Evolutionary conservation across 2,797 vertebrate species (phyloP), one percentile per base, ranked within the genome.

Genomic region (Enteromius mattozi): DNA sequence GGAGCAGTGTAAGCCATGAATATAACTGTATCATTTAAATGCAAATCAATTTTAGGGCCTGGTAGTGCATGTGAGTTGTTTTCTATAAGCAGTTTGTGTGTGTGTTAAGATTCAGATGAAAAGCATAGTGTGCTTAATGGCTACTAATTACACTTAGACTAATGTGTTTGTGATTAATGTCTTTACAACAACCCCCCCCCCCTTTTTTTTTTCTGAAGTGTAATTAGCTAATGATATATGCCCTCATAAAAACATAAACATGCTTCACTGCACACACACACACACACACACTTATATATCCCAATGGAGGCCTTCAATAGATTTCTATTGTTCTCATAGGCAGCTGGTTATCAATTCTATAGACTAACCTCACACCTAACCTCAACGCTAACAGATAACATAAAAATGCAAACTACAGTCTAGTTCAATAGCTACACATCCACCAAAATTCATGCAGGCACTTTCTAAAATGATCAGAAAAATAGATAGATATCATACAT

Each of bases 81-180:
- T 47, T 49, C 19, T 79, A 79, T n/a, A 33, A 37, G 49, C 19
- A 68, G 65, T 33, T 7, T 27, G 13, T 33, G 3, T 4, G 14
- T 24, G 6, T 47, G 24, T 47, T 59, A 21, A 30, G 6, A 2
- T 63, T 63, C 12, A 63, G 14, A 33, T 65, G 61, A 65, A 65
- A 65, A 65, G 61, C 61, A 33, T 6, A 33, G 27, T 51, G 30
- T 37, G 33, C 8, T 80, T 69, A 80, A 80, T 68, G 63, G 30
- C 13, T 13, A 66, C 42, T 79, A 66, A 80, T 68, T 80, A 54
- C 45, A 68, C 51, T 80, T 80, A 66, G 95, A 96, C 14, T 93
- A 93, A 80, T 68, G 63, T 80, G 63, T 68, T 51, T 80, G 78
- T 80, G 78, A 78, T 78, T 68, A 70, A 68, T 80, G 78, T 68